Percentiles rank a stretch among this genome's conserved stretches.
phyloP scores from a whole-genome alignment of 1,140 invertebrate species.

The Bradysia coprophila region DNA sequence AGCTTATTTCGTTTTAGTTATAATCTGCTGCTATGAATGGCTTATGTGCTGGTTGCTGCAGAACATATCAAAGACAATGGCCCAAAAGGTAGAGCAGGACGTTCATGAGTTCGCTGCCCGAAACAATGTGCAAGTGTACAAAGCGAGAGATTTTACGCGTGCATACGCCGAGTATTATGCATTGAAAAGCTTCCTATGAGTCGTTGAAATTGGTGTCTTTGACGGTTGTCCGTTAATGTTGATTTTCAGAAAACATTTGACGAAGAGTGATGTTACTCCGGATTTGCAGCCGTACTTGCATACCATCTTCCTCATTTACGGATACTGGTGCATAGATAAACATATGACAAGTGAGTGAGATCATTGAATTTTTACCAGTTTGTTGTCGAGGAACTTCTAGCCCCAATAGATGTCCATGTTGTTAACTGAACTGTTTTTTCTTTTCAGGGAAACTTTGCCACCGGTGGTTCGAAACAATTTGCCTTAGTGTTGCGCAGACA shows the following conservation, averaged over 20 bases:
- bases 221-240: not conserved
- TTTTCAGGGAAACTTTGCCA: constrained; percentile 36
- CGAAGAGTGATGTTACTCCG: constrained; percentile 22
- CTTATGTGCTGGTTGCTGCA: constrained; percentile 60
- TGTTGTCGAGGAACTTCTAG: not conserved
- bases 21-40: constrained; percentile 63
- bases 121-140: constrained; percentile 68
- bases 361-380: not conserved
- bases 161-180: constrained; percentile 55
- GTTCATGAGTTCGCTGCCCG: constrained; percentile 49
- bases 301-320: constrained; percentile 50
- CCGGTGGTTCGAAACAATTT: constrained; percentile 38
- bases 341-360: constrained; percentile 42
- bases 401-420: too few species aligned
- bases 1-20: constrained; percentile 32
- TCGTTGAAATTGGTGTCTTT: constrained; percentile 7
- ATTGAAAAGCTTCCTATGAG: constrained; percentile 30
- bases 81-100: constrained; percentile 31
- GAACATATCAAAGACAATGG: constrained; percentile 41
- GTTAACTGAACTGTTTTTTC: too few species aligned
- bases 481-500: constrained; percentile 41
- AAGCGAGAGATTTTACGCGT: constrained; percentile 51
- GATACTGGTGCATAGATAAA: constrained; percentile 50
- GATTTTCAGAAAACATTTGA: constrained; percentile 23
- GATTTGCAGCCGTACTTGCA: constrained; percentile 34